Evolutionary conservation across 2,113 vertebrate species (phyloP).

Genomic region (Butorides virescens): DNA sequence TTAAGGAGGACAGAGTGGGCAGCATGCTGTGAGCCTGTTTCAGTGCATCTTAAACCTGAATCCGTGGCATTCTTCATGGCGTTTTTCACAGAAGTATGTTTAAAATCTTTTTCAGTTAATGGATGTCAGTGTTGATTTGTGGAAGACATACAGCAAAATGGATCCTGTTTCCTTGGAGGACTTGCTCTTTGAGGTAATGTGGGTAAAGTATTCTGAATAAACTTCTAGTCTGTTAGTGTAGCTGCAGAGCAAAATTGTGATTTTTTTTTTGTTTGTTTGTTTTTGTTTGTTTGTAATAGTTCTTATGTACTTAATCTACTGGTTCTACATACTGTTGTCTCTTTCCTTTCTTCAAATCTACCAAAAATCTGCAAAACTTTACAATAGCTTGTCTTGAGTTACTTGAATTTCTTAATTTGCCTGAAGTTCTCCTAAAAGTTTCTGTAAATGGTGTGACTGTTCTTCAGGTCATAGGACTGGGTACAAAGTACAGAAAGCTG

Average conservation of each 20-base stretch:
- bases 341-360: background rate
- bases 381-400: background rate
- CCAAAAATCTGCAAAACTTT: background rate
- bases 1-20: background rate
- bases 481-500: background rate
- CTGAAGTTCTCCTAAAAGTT: background rate
- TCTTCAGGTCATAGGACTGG: background rate
- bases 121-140: slow-evolving; percentile 90
- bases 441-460: background rate
- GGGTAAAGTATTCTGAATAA: background rate
- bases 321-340: background rate
- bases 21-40: background rate
- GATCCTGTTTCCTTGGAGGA: slow-evolving; percentile 89
- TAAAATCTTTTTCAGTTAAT: slow-evolving; percentile 80
- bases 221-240: background rate
- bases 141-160: slow-evolving; percentile 88
- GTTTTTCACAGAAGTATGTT: background rate
- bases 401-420: background rate
- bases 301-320: background rate
- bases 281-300: background rate
- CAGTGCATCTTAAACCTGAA: background rate
- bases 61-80: background rate
- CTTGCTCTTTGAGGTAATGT: slow-evolving; percentile 86
- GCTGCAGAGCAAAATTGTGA: background rate
- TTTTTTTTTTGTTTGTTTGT: background rate